Base-by-base conservation (phyloP, 2,113 vertebrate genomes). In the Astatotilapia flaviijosephi region DNA sequence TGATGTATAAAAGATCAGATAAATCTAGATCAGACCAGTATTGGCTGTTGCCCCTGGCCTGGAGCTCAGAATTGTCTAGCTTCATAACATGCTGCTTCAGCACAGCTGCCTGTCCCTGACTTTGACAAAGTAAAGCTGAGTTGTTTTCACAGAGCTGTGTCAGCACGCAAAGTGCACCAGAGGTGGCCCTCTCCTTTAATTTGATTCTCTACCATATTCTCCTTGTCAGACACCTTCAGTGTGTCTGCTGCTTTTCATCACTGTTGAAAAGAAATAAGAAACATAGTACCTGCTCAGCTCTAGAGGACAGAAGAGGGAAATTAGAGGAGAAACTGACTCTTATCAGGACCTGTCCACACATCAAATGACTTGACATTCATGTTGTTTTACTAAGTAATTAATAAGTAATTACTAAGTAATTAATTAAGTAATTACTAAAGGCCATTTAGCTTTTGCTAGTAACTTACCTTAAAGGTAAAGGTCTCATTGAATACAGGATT, bases 401-500 rank as follows among this genome's bases (percentile, higher is more conserved):
- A 54, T 31, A 42, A n/a, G n/a, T n/a, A n/a, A n/a, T 91, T 56
- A 85, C 86, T 85, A 88, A 85, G 26, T 26, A 26, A 26, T 89
- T 58, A 85, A 54, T 31, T n/a, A n/a, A n/a, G n/a, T n/a, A n/a
- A n/a, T n/a, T n/a, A n/a, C n/a, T n/a, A 42, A 84, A 47, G 21
- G 68, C 33, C 4, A 37, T 45, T 12, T 10, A n/a, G 2, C 6
- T 53, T 11, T 68, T 45, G 40, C 35, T 60, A 70, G 15, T 13
- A 13, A 49, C 85, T 95, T 91, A 98, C 98, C 97, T 99, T 99
- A 95, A 99, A 99, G 91, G 95, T 96, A 88, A 99, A 99, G 49
- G 98, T 98, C 93, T 99, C 98, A 0, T 99, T 99, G 96, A 99
- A 99, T 90, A 97, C 97, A 3, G 98, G 98, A 88, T 99, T 99